Evolutionary conservation across 1,140 invertebrate species (phyloP), one percentile per base, ranked within the genome.

Genomic region (Chrysomallon squamiferum): DNA sequence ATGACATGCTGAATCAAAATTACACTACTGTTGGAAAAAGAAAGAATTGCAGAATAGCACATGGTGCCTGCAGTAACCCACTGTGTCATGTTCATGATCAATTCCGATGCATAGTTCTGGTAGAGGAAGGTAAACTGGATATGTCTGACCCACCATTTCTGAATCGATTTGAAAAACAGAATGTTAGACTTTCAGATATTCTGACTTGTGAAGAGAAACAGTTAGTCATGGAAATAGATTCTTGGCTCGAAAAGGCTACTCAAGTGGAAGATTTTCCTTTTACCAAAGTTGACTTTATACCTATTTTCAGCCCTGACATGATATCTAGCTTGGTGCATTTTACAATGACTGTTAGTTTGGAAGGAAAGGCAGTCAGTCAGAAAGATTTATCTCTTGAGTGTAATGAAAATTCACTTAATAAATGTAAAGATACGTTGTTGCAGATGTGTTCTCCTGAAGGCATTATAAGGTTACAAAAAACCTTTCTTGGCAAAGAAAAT

Each of bases 101-200:
- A 3, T 76, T 76, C 38, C 43, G 67, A 30, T 72, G 73, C 38
- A 69, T 76, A 18, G 71, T 76, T 2, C 57, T 76, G 3, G 63
- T 74, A 13, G 74, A 76, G 5, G 59, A 62, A 30, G 52, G 56
- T 13, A 59, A 74, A 61, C 60, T 76, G 15, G 54, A 68, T 20
- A 30, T 62, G 5, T 60, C 52, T 29, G 72, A 73, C 52, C 69
- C 66, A 38, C 75, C 75, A 25, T 71, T 77, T 49, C 54, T 77
- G 33, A 77, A 77, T 43, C 52, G 75, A n/a, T 75, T 77, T 65
- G 75, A 77, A 66, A 77, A 77, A 56, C 75, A 77, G n/a, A 27
- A 65, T 33, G 35, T 68, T 45, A n/a, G 47, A 52, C 60, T 66
- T 59, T 18, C 32, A 11, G 61, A 74, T 54, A 56, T 75, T 13